These are phyloP conservation scores for Psilopogon haemacephalus DNA, from an alignment of 2,113 vertebrate species.

Conservation along the genomic window DNA sequence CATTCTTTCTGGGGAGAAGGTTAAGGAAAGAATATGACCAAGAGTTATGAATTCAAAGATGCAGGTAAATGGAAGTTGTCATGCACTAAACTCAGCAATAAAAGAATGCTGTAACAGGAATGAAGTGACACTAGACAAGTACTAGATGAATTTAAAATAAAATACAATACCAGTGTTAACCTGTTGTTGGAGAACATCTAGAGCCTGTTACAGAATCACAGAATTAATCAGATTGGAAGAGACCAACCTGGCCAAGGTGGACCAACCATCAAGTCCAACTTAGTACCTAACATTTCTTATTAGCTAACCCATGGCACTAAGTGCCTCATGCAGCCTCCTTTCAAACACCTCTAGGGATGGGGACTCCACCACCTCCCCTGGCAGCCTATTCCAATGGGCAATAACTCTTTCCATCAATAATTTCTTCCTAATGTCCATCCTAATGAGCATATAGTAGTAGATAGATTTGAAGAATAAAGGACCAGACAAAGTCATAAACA, in stretches of 20 bases:
- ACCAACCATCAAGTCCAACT: no score
- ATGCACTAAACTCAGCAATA: background rate
- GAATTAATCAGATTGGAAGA: no score
- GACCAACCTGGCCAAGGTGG: no score
- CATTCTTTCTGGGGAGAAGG: background rate
- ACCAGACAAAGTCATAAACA: background rate
- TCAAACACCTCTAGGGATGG: no score
- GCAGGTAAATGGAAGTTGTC: background rate
- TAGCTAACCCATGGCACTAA: no score
- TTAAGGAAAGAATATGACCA: background rate
- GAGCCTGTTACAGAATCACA: background rate
- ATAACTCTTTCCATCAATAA: no score
- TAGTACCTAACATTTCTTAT: no score
- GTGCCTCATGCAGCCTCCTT: no score
- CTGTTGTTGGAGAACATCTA: background rate
- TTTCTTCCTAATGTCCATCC: no score
- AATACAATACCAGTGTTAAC: background rate
- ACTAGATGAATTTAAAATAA: background rate
- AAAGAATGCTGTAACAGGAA: rapidly evolving
- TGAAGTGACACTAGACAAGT: background rate
- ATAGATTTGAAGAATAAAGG: background rate
- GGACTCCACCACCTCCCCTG: no score
- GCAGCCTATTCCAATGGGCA: no score
- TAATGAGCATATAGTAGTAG: background rate
- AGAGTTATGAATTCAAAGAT: background rate